Evolutionary conservation across 2,797 vertebrate species (phyloP).

Genomic region (Phyllotis vaccarum): DNA sequence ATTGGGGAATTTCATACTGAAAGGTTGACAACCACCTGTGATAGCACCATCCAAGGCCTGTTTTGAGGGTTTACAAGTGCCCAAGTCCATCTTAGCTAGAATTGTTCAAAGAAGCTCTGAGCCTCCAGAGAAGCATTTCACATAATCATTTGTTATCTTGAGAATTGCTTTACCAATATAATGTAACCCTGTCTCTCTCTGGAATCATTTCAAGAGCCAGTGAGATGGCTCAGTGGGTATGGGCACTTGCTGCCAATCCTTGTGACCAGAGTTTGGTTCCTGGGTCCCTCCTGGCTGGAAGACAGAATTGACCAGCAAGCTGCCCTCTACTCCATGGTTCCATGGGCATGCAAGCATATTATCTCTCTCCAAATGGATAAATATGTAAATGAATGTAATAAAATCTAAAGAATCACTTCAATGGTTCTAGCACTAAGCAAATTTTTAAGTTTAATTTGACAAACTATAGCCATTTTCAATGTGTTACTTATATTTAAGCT

Average conservation of each 20-base stretch:
- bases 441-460: conserved; percentile 12
- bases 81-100: neutral
- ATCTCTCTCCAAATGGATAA: neutral
- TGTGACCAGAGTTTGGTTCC: neutral
- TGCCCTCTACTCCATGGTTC: neutral
- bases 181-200: neutral
- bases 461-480: conserved; percentile 47
- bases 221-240: neutral
- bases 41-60: neutral
- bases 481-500: conserved; percentile 5
- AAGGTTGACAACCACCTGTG: neutral
- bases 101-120: neutral
- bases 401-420: conserved; percentile 1
- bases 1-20: neutral
- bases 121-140: neutral
- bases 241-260: neutral
- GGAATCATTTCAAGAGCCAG: neutral
- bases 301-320: neutral
- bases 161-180: conserved; percentile 41
- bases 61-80: neutral
- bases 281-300: neutral
- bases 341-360: neutral
- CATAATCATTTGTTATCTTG: conserved; percentile 32
- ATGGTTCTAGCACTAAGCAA: neutral
- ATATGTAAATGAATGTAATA: neutral